These are phyloP conservation scores for Trissolcus basalis DNA, from an alignment of 1,140 invertebrate genomes.

Conservation along the genomic window DNA sequence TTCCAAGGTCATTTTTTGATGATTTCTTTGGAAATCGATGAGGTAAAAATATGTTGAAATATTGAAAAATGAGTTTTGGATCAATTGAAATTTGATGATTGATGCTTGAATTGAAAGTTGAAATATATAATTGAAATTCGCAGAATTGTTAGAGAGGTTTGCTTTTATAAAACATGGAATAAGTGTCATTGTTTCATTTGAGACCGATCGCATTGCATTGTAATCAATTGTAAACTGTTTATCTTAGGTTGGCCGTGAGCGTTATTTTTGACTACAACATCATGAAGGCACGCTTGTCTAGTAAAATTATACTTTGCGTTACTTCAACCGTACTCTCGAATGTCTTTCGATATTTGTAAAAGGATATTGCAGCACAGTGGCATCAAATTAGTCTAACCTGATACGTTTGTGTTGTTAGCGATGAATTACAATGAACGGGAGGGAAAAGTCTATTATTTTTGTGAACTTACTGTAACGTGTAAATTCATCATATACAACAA, in stretches of 20 bases:
- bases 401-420: constrained; percentile 4
- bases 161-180: too few species aligned
- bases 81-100: too few species aligned
- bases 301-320: constrained; percentile 28
- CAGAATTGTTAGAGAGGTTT: too few species aligned
- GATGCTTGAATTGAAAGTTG: too few species aligned
- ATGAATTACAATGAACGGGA: constrained; percentile 2
- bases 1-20: too few species aligned
- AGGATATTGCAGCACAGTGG: constrained; percentile 13
- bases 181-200: constrained; percentile 27
- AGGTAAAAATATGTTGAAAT: too few species aligned
- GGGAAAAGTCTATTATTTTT: not conserved
- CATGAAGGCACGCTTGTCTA: constrained; percentile 29
- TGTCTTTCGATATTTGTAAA: constrained; percentile 45
- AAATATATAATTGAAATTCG: too few species aligned
- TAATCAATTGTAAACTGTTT: constrained; percentile 29
- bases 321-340: constrained; percentile 21
- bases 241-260: constrained; percentile 15
- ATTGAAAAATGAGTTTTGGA: too few species aligned
- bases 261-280: constrained; percentile 39
- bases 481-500: too few species aligned
- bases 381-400: constrained; percentile 9
- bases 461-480: too few species aligned
- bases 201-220: constrained; percentile 16
- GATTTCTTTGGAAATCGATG: too few species aligned